phyloP scores from a whole-genome alignment of 92 coral and sea anemone genomes.

The Bergia sp. region DNA sequence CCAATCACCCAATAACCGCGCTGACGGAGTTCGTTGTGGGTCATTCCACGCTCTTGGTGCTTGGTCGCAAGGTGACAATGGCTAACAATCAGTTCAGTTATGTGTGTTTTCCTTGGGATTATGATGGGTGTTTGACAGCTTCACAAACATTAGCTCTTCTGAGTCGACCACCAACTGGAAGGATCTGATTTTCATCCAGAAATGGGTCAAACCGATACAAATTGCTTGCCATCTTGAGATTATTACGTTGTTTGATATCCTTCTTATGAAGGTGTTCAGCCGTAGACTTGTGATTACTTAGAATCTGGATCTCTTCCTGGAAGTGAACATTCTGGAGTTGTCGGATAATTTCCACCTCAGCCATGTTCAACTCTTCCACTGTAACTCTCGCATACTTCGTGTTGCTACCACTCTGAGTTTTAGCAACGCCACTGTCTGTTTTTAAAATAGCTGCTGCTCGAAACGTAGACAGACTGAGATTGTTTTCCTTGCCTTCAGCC shows the following conservation, averaged over 20 bases:
- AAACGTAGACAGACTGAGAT: no score
- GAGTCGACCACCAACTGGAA: conserved; percentile 55
- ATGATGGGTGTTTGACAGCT: conserved; percentile 25
- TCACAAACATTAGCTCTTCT: conserved; percentile 42
- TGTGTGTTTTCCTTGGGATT: conserved; percentile 16
- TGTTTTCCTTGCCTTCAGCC: no score
- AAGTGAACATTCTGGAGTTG: no score
- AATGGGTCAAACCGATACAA: conserved; percentile 50
- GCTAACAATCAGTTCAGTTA: conserved; percentile 9
- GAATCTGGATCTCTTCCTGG: no score
- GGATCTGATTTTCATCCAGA: conserved; percentile 29
- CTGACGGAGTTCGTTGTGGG: conserved; percentile 60
- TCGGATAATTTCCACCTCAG: conserved; percentile 44
- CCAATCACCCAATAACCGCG: conserved; percentile 62
- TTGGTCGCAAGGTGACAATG: conserved; percentile 37
- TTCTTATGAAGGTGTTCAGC: neutral
- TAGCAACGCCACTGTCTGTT: neutral
- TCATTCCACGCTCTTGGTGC: conserved; percentile 61
- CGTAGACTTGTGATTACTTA: no score
- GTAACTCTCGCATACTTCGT: conserved; percentile 23
- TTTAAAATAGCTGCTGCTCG: no score
- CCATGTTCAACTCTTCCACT: conserved; percentile 33
- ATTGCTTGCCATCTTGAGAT: conserved; percentile 40
- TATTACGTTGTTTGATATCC: conserved; percentile 30
- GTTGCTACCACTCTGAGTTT: neutral